These are phyloP conservation scores for Crematogaster levior DNA, from an alignment of 2,888 invertebrate genomes.

Conservation along the genomic window DNA sequence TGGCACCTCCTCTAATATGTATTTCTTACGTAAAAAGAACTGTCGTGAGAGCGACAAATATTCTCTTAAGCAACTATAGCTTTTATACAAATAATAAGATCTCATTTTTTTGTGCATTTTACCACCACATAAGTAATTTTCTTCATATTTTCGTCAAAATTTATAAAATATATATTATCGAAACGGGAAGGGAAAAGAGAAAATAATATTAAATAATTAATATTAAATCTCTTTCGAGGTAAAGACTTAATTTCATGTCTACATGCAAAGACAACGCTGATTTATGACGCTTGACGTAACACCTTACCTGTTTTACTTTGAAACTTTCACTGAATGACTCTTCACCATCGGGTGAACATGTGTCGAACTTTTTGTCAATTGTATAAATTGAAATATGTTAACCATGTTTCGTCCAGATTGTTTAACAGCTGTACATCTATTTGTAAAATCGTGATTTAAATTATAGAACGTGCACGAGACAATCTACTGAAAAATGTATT, in stretches of 20 bases:
- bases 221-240: background rate
- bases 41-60: background rate
- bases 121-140: too few species aligned
- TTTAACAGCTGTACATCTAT: background rate
- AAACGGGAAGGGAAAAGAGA: background rate
- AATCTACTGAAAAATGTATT: background rate
- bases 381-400: background rate
- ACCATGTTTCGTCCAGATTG: background rate
- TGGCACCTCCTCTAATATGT: background rate
- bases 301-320: background rate
- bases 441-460: background rate
- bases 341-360: background rate
- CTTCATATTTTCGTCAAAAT: background rate
- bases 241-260: background rate
- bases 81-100: background rate
- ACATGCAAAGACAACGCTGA: too few species aligned
- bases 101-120: background rate
- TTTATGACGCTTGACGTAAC: too few species aligned
- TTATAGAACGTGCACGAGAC: background rate
- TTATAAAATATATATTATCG: background rate
- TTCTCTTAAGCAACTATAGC: background rate
- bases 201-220: background rate
- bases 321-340: background rate
- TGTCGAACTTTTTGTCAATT: background rate
- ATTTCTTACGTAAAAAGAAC: background rate